phyloP scores from a whole-genome alignment of 2,797 vertebrate genomes.

The Brotula barbata region DNA sequence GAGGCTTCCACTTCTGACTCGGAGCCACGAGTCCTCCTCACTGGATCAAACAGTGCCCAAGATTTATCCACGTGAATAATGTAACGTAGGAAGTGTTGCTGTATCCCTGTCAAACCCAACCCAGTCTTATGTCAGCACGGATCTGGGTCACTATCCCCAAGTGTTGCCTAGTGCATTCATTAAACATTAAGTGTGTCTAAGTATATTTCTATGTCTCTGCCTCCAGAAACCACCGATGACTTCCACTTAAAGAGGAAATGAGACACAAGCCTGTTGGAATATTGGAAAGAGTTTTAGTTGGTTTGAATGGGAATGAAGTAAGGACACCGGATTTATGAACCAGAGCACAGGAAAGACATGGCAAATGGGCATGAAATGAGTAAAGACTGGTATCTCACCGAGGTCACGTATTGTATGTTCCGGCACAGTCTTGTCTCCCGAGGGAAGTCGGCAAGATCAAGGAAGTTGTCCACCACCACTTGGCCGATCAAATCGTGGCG shows the following conservation, averaged over 20 bases:
- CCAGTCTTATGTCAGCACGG: constrained; percentile 59
- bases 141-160: constrained; percentile 78
- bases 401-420: constrained; percentile 95
- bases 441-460: constrained; percentile 96
- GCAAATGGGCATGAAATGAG: constrained; percentile 8
- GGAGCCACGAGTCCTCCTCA: constrained; percentile 21
- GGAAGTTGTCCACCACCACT: constrained; percentile 97
- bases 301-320: constrained; percentile 11
- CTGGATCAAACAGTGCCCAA: constrained; percentile 21
- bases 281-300: too few relatives aligned
- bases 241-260: constrained; percentile 49
- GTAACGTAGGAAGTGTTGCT: constrained; percentile 52
- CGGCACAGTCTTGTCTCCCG: constrained; percentile 95
- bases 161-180: constrained; percentile 71
- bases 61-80: constrained; percentile 66
- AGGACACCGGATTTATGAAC: neutral
- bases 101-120: constrained; percentile 63
- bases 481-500: constrained; percentile 98
- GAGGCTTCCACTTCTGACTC: constrained; percentile 22
- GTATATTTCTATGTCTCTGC: constrained; percentile 78
- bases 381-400: constrained; percentile 82
- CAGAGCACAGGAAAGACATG: too few relatives aligned
- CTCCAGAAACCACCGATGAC: constrained; percentile 57
- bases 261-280: constrained; percentile 35
- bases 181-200: constrained; percentile 78